Conservation (phyloP, 2,113 vertebrate species). For the Promerops cafer region DNA sequence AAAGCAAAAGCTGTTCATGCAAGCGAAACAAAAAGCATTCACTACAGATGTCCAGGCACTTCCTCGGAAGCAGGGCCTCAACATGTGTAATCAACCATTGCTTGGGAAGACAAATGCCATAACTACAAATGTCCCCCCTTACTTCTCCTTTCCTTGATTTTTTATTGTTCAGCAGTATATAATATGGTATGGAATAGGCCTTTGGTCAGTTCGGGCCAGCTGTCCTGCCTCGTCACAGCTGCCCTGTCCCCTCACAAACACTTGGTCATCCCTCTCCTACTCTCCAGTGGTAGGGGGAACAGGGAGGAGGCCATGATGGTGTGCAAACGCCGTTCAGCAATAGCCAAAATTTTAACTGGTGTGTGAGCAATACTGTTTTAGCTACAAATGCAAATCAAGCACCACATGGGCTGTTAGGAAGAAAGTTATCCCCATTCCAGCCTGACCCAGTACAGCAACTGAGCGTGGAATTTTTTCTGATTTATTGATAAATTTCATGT, state of each 20-base stretch:
- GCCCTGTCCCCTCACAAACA: too few species aligned
- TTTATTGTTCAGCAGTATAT: neutral
- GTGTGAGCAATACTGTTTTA: neutral
- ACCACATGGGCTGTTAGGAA: neutral
- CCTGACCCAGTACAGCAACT: neutral
- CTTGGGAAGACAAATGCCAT: neutral
- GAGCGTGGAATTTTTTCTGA: neutral
- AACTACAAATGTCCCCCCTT: neutral
- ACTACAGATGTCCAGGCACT: neutral
- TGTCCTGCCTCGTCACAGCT: neutral
- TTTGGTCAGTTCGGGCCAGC: neutral
- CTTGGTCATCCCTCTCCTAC: rapidly evolving
- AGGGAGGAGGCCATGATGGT: neutral
- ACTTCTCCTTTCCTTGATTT: neutral
- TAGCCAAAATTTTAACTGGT: neutral
- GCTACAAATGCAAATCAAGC: neutral
- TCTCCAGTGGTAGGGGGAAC: neutral
- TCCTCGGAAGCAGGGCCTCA: neutral
- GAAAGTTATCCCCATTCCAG: neutral
- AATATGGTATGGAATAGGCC: neutral
- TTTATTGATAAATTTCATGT: neutral
- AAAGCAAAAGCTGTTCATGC: neutral
- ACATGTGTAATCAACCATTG: neutral
- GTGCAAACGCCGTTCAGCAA: neutral
- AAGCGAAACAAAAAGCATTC: neutral